Base-by-base conservation (phyloP, 2,113 vertebrate genomes). In the Microcebus lehilahytsara region DNA sequence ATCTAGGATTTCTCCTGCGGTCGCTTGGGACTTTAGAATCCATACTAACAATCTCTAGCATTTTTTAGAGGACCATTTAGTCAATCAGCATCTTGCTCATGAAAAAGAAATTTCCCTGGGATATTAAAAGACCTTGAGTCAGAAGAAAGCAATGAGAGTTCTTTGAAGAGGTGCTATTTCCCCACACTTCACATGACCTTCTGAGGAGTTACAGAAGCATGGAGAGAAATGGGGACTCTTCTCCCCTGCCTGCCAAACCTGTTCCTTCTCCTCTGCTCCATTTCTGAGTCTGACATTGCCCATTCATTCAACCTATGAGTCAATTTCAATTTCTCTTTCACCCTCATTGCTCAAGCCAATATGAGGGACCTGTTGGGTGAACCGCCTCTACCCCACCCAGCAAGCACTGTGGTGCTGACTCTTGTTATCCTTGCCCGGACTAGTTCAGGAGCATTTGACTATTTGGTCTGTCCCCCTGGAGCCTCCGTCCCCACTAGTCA, bases 331-430 rank as follows among this genome's bases (percentile, higher is more conserved):
- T 75, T 94, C 67, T 96, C 69, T 75, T 40, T 91, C 40, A 17
- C 30, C 49, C 20, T 66, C 56, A 32, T 16, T 16, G 27, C 22
- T 14, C 69, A 40, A 67, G 49, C 7, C 74, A 51, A 4, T 2
- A 12, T 83, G 40, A 60, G n/a, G 27, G 32, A 25, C 16, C 51
- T 69, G 22, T 42, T 42, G 6, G 6, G 11, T 13, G 80, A 80
- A 3, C 1, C 12, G 0, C 17, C 34, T 56, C 71, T 30, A 23
- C 40, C 77, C 14, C 1, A 0, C 77, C 14, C 1, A 0, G 42
- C 40, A 40, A 56, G 23, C 34, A 37, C 6, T 2, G n/a, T 17
- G 9, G 22, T 14, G 58, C 42, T 5, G 32, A 62, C 34, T 46
- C 23, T 53, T 62, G 7, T 22, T 13, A 37, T 69, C 49, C 60